Evolutionary conservation across 2,113 vertebrate genomes (phyloP).

Genomic region (Apaloderma vittatum): DNA sequence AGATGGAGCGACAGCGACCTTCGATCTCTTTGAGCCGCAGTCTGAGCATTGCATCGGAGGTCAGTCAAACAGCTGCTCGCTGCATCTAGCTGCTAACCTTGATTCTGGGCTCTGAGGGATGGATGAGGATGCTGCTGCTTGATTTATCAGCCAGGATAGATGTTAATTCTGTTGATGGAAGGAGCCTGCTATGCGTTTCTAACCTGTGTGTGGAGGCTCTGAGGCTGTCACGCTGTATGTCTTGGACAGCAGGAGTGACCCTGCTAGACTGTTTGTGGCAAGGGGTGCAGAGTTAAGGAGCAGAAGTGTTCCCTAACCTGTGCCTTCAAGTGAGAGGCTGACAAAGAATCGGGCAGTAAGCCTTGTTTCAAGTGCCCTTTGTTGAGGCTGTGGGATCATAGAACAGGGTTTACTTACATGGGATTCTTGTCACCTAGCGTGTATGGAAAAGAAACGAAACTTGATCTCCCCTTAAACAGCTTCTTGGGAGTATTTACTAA

Average conservation of each 20-base stretch:
- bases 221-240: background rate
- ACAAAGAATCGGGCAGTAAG: background rate
- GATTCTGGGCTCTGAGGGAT: background rate
- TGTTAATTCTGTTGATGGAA: background rate
- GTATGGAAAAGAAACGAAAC: background rate
- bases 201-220: background rate
- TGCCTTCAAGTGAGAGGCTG: background rate
- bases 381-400: background rate
- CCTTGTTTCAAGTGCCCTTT: background rate
- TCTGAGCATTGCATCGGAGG: slow-evolving; percentile 93
- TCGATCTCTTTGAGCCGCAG: slow-evolving; percentile 95
- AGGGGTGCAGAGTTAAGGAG: background rate
- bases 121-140: background rate
- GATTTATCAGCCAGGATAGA: background rate
- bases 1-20: slow-evolving; percentile 95
- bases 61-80: slow-evolving; percentile 69
- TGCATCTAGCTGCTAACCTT: background rate
- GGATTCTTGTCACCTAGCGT: background rate
- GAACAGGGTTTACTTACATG: background rate
- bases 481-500: background rate
- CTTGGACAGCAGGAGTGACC: background rate
- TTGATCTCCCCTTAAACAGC: background rate
- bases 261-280: background rate
- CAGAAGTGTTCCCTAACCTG: background rate
- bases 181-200: background rate